These are phyloP conservation scores for Chaitophorus viminalis DNA, from an alignment of 2,888 invertebrate species.

Conservation along the genomic window DNA sequence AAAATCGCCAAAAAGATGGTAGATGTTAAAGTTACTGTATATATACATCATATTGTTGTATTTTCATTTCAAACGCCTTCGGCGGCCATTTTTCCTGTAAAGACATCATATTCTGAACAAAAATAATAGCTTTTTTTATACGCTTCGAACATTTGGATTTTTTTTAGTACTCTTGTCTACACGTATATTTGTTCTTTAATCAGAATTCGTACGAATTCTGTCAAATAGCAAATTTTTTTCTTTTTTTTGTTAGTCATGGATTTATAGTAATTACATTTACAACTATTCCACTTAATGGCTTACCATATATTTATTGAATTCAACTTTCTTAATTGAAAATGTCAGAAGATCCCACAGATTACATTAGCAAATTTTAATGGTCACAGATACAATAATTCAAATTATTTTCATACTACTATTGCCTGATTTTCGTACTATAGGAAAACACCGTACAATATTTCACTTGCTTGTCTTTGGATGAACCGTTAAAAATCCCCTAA, in stretches of 20 bases:
- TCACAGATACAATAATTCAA: too few species aligned
- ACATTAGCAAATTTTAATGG: too few species aligned
- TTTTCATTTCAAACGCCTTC: conserved; percentile 54
- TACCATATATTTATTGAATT: too few species aligned
- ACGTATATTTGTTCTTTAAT: conserved; percentile 34
- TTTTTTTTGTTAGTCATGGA: background rate
- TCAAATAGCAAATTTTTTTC: background rate
- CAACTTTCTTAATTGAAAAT: too few species aligned
- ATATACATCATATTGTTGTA: conserved; percentile 34
- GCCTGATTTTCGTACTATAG: too few species aligned
- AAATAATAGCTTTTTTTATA: conserved; percentile 46
- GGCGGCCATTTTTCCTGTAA: conserved; percentile 55
- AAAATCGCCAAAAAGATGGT: conserved; percentile 60
- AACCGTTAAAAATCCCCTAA: too few species aligned
- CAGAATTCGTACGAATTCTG: background rate
- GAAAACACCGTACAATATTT: too few species aligned
- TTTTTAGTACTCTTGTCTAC: conserved; percentile 8
- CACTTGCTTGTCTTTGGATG: too few species aligned
- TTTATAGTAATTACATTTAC: too few species aligned
- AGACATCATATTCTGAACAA: conserved; percentile 53
- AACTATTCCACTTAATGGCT: too few species aligned
- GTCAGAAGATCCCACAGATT: too few species aligned
- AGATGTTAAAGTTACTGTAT: conserved; percentile 37
- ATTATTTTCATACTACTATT: too few species aligned
- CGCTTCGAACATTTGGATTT: conserved; percentile 22